Conservation (phyloP, 2,888 invertebrate genomes). For the Tineola bisselliella region DNA sequence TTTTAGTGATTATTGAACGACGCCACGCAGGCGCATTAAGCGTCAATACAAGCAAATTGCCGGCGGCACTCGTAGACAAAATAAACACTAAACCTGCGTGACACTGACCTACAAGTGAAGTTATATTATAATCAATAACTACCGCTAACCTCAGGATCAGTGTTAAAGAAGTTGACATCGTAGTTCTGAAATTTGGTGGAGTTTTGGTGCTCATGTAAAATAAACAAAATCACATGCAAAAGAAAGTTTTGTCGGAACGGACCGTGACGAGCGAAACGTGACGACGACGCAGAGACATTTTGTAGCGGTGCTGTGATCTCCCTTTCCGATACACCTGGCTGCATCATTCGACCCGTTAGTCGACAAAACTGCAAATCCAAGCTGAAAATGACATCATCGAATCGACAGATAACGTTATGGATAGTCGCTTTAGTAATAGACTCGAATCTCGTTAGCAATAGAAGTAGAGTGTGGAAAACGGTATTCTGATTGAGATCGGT, state of each 20-base stretch:
- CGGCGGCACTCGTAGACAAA: constrained; percentile 33
- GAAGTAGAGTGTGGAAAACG: constrained; percentile 56
- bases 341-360: constrained; percentile 26
- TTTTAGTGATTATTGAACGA: constrained; percentile 45
- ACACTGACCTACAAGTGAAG: constrained; percentile 47
- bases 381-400: constrained; percentile 6
- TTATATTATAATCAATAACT: constrained; percentile 16
- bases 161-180: background rate
- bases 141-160: background rate
- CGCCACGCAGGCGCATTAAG: constrained; percentile 47
- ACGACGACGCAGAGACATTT: constrained; percentile 34
- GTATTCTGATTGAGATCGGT: constrained; percentile 48
- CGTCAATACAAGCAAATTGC: constrained; percentile 15
- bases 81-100: constrained; percentile 41
- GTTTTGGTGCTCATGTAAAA: constrained; percentile 21
- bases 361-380: background rate
- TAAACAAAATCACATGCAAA: constrained; percentile 51
- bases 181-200: background rate
- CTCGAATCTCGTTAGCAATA: constrained; percentile 20
- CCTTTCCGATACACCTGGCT: constrained; percentile 50
- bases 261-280: constrained; percentile 23
- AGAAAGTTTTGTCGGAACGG: constrained; percentile 51
- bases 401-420: constrained; percentile 9
- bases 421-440: background rate
- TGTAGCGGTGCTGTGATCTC: constrained; percentile 34